A percentile compares a stretch with the other conserved stretches of the same genome.
Evolutionary conservation across 1,140 invertebrate species (phyloP).

Genomic region (Lepidurus apus): DNA sequence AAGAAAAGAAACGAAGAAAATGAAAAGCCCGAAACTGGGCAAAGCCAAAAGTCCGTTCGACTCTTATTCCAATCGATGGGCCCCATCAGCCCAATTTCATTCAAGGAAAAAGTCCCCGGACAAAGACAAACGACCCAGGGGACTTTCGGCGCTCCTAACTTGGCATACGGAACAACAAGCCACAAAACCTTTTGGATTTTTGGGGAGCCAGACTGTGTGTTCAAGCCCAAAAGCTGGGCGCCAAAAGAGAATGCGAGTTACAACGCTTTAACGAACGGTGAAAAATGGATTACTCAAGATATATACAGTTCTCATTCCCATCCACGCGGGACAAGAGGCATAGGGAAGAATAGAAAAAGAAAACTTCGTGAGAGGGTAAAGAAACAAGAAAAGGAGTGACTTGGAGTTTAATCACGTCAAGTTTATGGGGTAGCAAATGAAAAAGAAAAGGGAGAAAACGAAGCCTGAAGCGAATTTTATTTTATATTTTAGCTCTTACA

Average conservation of each 20-base stretch:
- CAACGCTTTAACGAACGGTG: conserved; percentile 18
- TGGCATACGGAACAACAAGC: conserved; percentile 17
- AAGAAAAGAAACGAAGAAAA: conserved; percentile 1
- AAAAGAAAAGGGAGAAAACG: background rate
- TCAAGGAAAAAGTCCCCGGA: conserved; percentile 9
- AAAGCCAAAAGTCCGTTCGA: background rate
- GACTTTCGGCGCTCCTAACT: conserved; percentile 14
- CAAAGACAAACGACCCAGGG: conserved; percentile 1
- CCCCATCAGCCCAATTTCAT: conserved; percentile 19
- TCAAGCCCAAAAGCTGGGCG: background rate
- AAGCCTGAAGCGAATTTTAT: background rate
- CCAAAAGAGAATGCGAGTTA: conserved; percentile 1
- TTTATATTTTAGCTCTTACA: background rate
- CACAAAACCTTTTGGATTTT: conserved; percentile 11
- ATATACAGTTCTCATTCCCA: background rate
- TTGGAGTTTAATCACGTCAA: conserved; percentile 15
- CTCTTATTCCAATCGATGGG: conserved; percentile 17
- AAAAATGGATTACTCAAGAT: conserved; percentile 20
- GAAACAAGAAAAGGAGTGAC: background rate
- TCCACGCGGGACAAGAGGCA: background rate
- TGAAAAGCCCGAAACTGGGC: background rate
- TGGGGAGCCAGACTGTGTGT: background rate
- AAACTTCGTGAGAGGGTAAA: background rate
- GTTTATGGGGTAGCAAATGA: background rate
- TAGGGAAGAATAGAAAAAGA: background rate